Conservation (phyloP, 2,113 vertebrate genomes). For the Scortum barcoo region DNA sequence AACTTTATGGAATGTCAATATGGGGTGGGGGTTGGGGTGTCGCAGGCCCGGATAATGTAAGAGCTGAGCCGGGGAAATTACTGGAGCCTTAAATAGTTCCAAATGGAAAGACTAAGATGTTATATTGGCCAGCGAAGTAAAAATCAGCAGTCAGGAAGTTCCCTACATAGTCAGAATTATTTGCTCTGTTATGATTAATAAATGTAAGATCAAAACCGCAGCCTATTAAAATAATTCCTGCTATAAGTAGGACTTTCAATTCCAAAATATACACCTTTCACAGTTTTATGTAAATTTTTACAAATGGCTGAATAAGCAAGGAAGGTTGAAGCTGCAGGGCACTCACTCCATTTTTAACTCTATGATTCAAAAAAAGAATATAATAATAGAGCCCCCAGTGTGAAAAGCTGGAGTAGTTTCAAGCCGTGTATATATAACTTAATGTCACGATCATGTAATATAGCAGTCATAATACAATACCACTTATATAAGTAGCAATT, state of each 20-base stretch:
- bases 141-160: constrained; percentile 42
- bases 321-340: background rate
- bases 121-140: constrained; percentile 39
- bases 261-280: background rate
- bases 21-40: constrained; percentile 50
- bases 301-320: constrained; percentile 31
- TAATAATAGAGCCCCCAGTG: constrained; percentile 18
- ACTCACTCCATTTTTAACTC: constrained; percentile 15
- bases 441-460: constrained; percentile 60
- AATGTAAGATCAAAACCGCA: constrained; percentile 6
- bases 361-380: constrained; percentile 2
- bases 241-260: background rate
- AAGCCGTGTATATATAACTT: constrained; percentile 51
- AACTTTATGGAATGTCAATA: constrained; percentile 81
- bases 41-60: constrained; percentile 66
- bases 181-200: constrained; percentile 33
- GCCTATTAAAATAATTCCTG: background rate
- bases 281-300: constrained; percentile 23
- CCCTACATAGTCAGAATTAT: constrained; percentile 42
- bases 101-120: constrained; percentile 69
- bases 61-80: constrained; percentile 72
- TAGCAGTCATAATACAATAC: constrained; percentile 70
- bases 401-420: constrained; percentile 43
- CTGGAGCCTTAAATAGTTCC: constrained; percentile 75
- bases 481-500: constrained; percentile 77